Base-by-base conservation (phyloP, 1,140 invertebrate genomes). In the Hermetia illucens region DNA sequence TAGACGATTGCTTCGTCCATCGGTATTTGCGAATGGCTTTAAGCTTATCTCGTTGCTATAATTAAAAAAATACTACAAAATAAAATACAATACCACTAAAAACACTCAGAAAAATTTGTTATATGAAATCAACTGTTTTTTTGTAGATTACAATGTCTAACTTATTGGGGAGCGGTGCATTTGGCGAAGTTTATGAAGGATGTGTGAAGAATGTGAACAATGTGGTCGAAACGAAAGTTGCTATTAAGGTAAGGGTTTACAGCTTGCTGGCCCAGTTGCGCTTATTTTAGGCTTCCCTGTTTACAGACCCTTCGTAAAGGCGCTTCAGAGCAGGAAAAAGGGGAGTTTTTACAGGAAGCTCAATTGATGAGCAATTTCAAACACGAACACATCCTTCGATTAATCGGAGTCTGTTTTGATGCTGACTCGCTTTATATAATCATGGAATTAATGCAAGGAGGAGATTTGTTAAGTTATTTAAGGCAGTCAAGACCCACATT, bases 321-420 rank as follows among this genome's bases (percentile, higher is more conserved):
- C n/a, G 88, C 89, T n/a, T 81, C 79, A 3, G 74, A 81, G 20
- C 75, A 81, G 46, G 89, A 96, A 55, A 94, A 94, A 52, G 74
- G 74, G 1, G 91, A 97, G 59, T 96, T 98, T 53, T 59, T 98
- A 6, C 92, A 97, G 66, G 94, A 98, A 64, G 94, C 94, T 1
- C 78, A 90, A 49, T 55, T 97, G 22, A 97, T 98, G 94, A 91
- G 86, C 41, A 89, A 93, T 50, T 98, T 98, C 53, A 84, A 90
- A 49, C 93, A 98, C 56, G 82, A 92, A 25, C 89, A 98, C 55
- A 97, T 98, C 22, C 63, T 98, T 5, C 72, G 85, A 48, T 66
- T 98, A 5, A 66, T 97, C 3, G 94, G 93, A 0, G 87, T 98
- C 2, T 96, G 92, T 58, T 69, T 94, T 3, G 89, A 97, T 55